Percentiles rank a stretch among this genome's conserved stretches.
Conservation (phyloP, 1,140 invertebrate genomes). For the Spodoptera frugiperda region DNA sequence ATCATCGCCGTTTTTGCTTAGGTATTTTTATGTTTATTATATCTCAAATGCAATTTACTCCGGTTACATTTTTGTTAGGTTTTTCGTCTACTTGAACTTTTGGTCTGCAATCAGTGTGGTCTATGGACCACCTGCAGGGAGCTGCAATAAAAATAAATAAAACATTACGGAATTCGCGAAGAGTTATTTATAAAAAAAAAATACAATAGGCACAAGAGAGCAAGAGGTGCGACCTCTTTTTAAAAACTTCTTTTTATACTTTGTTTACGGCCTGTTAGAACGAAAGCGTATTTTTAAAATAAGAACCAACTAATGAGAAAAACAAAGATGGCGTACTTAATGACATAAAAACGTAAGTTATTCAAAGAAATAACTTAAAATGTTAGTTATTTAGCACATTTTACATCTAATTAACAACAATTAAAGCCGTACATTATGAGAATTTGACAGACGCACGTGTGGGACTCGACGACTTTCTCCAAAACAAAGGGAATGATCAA, state of each 20-base stretch:
- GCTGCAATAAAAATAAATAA: constrained; percentile 9
- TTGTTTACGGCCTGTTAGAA: no score
- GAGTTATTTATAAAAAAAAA: constrained; percentile 3
- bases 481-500: constrained; percentile 23
- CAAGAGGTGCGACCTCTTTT: no score
- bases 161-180: constrained; percentile 6
- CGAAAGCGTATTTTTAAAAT: no score
- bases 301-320: no score
- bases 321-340: not conserved
- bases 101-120: constrained; percentile 18
- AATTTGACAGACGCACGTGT: constrained; percentile 24
- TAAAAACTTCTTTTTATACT: no score
- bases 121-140: constrained; percentile 28
- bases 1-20: not conserved
- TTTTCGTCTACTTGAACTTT: constrained; percentile 14
- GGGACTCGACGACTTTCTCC: constrained; percentile 31
- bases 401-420: constrained; percentile 1
- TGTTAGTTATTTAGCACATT: not conserved
- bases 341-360: not conserved
- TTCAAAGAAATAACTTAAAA: not conserved
- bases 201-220: not conserved
- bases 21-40: constrained; percentile 15
- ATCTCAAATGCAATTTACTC: constrained; percentile 22
- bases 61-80: constrained; percentile 22
- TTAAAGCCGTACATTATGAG: constrained; percentile 31